Evolutionary conservation across 2,888 invertebrate species (phyloP).

Genomic region (Tipula lateralis): DNA sequence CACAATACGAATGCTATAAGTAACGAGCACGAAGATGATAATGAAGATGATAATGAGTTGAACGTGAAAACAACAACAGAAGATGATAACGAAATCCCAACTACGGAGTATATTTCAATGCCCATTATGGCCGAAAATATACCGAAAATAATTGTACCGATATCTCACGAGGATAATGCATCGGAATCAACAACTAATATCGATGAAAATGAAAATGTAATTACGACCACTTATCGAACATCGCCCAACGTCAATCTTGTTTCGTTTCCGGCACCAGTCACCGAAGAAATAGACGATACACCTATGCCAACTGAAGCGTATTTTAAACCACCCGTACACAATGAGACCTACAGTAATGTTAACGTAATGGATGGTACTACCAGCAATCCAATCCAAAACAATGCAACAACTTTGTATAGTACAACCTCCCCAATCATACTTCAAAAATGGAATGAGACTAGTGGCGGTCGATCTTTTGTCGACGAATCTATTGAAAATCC

Average conservation of each 20-base stretch:
- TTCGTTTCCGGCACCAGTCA: slow-evolving; percentile 36
- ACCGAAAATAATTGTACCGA: not conserved
- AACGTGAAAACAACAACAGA: not conserved
- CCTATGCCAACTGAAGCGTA: slow-evolving; percentile 37
- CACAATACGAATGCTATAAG: not conserved
- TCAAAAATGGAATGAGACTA: not conserved
- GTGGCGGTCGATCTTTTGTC: not conserved
- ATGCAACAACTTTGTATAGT: slow-evolving; percentile 34
- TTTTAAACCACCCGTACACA: slow-evolving; percentile 33
- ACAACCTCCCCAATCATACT: slow-evolving; percentile 35
- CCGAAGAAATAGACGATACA: slow-evolving; percentile 36
- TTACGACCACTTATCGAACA: not conserved
- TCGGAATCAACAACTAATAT: not conserved
- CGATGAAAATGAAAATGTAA: not conserved
- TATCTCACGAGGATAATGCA: not conserved
- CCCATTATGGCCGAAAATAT: not conserved
- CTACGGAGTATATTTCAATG: not conserved
- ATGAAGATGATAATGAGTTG: not conserved
- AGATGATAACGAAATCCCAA: not conserved
- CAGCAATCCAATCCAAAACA: slow-evolving; percentile 29
- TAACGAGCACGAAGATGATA: not conserved
- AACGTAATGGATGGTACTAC: slow-evolving; percentile 36
- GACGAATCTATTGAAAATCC: slow-evolving; percentile 26
- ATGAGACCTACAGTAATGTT: slow-evolving; percentile 30
- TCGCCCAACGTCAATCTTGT: not conserved